Evolutionary conservation across 2,888 invertebrate genomes (phyloP).

Genomic region (Tetropium fuscum): DNA sequence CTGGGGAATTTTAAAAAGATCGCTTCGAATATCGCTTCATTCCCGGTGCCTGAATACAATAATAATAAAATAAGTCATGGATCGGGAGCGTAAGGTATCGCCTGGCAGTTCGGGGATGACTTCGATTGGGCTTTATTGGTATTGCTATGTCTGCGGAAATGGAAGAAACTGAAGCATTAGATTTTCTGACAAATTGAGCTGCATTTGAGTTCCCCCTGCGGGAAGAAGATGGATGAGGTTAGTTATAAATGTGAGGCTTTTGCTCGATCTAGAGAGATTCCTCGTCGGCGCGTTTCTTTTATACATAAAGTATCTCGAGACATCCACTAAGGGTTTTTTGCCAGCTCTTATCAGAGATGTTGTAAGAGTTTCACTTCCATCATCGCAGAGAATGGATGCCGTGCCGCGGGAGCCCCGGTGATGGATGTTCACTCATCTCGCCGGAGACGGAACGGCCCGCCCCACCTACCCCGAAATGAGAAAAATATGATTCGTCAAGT

Average conservation of each 20-base stretch:
- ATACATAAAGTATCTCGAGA: conserved; percentile 64
- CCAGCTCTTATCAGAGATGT: conserved; percentile 64
- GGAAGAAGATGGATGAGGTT: conserved; percentile 69
- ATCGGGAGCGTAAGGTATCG: conserved; percentile 43
- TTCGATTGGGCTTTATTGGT: conserved; percentile 49
- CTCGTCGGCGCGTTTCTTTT: conserved; percentile 64
- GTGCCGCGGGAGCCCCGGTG: conserved; percentile 50
- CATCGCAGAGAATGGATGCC: conserved; percentile 59
- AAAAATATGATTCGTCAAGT: conserved; percentile 52
- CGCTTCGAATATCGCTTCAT: conserved; percentile 35
- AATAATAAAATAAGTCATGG: conserved; percentile 53
- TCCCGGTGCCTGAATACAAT: conserved; percentile 44
- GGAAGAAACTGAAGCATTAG: conserved; percentile 62
- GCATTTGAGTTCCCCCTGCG: conserved; percentile 65
- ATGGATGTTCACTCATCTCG: conserved; percentile 60
- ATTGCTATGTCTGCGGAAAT: conserved; percentile 44
- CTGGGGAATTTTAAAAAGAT: conserved; percentile 25
- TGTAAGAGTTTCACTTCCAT: conserved; percentile 66
- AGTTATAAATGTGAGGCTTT: conserved; percentile 70
- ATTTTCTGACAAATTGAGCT: conserved; percentile 70
- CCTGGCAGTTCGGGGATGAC: conserved; percentile 41
- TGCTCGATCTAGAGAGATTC: conserved; percentile 65
- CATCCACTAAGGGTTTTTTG: conserved; percentile 60
- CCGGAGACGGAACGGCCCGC: conserved; percentile 18
- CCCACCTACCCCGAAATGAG: conserved; percentile 41